Conservation (phyloP, 2,888 invertebrate genomes). For the Octodonta nipae region DNA sequence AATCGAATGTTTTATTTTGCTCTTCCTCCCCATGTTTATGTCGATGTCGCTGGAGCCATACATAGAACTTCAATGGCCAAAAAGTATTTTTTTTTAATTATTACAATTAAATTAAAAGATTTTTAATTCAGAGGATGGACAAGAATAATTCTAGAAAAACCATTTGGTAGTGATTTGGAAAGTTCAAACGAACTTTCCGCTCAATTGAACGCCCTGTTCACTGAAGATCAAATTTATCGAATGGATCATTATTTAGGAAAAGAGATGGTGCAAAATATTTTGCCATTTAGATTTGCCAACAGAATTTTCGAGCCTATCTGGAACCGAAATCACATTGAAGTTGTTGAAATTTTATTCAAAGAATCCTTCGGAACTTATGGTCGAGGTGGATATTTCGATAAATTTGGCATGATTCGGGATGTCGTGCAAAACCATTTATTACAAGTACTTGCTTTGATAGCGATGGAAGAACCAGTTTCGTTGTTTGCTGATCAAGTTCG, state of each 20-base stretch:
- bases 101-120: too few species aligned
- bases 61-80: too few species aligned
- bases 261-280: constrained; percentile 99
- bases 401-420: constrained; percentile 95
- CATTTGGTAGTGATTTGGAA: constrained; percentile 85
- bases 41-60: too few species aligned
- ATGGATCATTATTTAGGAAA: constrained; percentile 99
- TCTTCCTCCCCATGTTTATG: too few species aligned
- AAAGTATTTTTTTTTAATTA: too few species aligned
- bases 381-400: constrained; percentile 96
- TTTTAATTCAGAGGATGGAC: constrained; percentile 83
- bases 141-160: constrained; percentile 93
- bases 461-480: constrained; percentile 98
- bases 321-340: constrained; percentile 94
- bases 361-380: constrained; percentile 98
- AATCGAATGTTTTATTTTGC: too few species aligned
- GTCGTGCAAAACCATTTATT: constrained; percentile 99
- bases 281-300: constrained; percentile 93
- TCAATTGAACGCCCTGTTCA: constrained; percentile 76
- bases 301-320: constrained; percentile 88
- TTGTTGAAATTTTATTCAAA: constrained; percentile 91
- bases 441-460: constrained; percentile 90
- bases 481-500: constrained; percentile 92
- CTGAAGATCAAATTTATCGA: constrained; percentile 89
- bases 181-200: constrained; percentile 72